A percentile compares a stretch with the other conserved stretches of the same genome.
These are phyloP conservation scores for Koerneria pararmatus DNA, from an alignment of 2,888 invertebrate species.

Conservation along the genomic window DNA sequence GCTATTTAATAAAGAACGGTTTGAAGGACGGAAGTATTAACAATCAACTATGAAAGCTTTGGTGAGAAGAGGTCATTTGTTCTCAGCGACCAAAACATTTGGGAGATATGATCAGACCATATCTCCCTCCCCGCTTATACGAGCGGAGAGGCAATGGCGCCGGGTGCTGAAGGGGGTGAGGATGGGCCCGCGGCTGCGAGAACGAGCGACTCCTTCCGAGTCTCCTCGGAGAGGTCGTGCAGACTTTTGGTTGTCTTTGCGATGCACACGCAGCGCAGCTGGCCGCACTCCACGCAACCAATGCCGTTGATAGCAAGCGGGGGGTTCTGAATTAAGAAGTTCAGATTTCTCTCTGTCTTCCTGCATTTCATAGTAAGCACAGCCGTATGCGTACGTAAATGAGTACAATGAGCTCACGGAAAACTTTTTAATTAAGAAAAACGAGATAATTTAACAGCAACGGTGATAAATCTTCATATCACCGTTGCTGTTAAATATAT, in stretches of 20 bases:
- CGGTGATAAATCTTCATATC: too few species aligned
- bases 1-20: too few species aligned
- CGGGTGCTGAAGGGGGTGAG: not conserved
- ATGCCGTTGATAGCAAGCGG: not conserved
- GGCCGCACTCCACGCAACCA: constrained; percentile 16
- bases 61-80: too few species aligned
- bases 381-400: not conserved
- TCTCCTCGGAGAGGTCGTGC: constrained; percentile 22
- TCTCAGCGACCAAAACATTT: too few species aligned
- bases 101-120: not conserved
- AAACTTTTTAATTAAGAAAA: too few species aligned
- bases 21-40: too few species aligned
- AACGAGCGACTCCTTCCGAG: too few species aligned
- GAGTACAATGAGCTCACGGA: not conserved
- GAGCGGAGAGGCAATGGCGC: not conserved
- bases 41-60: too few species aligned
- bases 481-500: too few species aligned
- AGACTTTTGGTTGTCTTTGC: constrained; percentile 20
- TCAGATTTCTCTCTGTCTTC: not conserved
- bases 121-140: not conserved
- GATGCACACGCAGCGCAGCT: constrained; percentile 21
- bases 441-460: too few species aligned
- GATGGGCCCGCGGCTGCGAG: not conserved
- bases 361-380: not conserved
- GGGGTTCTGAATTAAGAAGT: not conserved